phyloP scores from a whole-genome alignment of 2,113 vertebrate species.

The Silurus asotus region DNA sequence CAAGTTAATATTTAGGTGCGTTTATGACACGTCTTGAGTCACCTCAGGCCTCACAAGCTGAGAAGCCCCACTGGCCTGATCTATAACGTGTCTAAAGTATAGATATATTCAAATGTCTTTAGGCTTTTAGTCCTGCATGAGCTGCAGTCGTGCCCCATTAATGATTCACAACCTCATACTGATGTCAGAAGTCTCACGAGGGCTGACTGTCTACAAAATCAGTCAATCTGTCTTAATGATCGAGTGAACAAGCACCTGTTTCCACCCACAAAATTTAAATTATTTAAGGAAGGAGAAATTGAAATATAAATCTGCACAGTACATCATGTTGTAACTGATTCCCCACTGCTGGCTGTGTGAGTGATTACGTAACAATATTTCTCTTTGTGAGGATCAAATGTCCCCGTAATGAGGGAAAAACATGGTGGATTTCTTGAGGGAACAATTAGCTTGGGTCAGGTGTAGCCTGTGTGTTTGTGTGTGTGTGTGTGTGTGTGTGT shows the following conservation, averaged over 20 bases:
- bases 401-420: background rate
- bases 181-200: constrained; percentile 14
- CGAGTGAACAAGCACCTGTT: background rate
- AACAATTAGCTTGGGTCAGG: background rate
- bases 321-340: constrained; percentile 13
- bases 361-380: background rate
- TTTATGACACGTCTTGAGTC: background rate
- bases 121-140: background rate
- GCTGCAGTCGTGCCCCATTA: background rate
- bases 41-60: background rate
- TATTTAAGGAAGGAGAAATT: background rate
- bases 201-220: background rate
- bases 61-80: background rate
- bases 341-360: background rate
- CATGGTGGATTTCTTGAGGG: background rate
- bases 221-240: constrained; percentile 9
- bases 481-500: background rate
- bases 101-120: background rate
- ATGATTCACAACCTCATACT: background rate
- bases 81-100: background rate
- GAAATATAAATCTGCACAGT: constrained; percentile 16
- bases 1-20: background rate
- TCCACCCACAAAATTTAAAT: constrained; percentile 9
- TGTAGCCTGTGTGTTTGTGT: background rate
- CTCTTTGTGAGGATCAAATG: background rate